These are phyloP conservation scores for Calephelis nemesis DNA, from an alignment of 1,140 invertebrate genomes.

Conservation along the genomic window DNA sequence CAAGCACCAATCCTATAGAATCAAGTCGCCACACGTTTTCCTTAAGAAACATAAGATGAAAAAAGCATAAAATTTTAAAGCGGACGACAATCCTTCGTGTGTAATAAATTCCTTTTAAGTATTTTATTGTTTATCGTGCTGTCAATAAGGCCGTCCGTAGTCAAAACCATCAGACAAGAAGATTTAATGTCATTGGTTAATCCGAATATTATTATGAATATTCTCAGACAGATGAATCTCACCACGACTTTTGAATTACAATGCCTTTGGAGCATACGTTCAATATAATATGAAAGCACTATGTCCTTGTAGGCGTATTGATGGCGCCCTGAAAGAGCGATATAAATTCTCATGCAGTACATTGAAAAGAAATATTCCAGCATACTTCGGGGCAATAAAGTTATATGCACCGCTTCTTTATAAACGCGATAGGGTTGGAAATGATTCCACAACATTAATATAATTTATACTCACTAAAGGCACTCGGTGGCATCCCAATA, in stretches of 20 bases:
- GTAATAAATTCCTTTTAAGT: constrained; percentile 55
- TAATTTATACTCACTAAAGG: too few relatives aligned
- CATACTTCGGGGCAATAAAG: constrained; percentile 38
- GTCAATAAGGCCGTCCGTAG: constrained; percentile 50
- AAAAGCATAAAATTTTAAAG: constrained; percentile 30
- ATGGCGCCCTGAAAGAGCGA: constrained; percentile 48
- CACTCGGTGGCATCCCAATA: too few relatives aligned
- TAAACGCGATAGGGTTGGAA: not conserved
- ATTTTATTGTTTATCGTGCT: constrained; percentile 52
- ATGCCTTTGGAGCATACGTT: constrained; percentile 48
- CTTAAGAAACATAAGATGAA: constrained; percentile 24
- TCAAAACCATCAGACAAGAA: constrained; percentile 62
- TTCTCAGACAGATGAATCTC: constrained; percentile 67
- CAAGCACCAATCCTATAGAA: too few relatives aligned
- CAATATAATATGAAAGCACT: constrained; percentile 55
- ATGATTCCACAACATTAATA: constrained; percentile 17
- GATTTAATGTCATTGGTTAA: constrained; percentile 67
- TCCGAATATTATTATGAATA: constrained; percentile 65
- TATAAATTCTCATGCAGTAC: constrained; percentile 44
- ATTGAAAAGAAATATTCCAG: constrained; percentile 40
- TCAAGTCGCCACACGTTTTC: too few relatives aligned
- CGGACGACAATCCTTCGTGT: constrained; percentile 33
- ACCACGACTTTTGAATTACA: constrained; percentile 73
- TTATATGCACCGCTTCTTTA: not conserved
- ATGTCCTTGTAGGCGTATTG: constrained; percentile 61